phyloP scores from a whole-genome alignment of 92 coral and sea anemone genomes.

The Pocillopora meandrina region DNA sequence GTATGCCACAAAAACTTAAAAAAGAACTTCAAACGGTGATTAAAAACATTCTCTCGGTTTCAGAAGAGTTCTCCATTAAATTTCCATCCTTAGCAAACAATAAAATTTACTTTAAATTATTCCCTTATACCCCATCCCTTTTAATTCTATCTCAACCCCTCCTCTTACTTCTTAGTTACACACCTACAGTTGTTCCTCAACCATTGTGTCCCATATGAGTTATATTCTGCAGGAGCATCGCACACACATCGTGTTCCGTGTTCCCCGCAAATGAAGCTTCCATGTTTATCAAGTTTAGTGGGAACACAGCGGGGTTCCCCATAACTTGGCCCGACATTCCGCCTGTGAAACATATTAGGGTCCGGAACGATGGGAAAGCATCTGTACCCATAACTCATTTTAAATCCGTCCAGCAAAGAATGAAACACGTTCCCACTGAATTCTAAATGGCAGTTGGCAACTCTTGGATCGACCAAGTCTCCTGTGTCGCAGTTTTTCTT shows the following conservation, averaged over 20 bases:
- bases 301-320: slow-evolving; percentile 90
- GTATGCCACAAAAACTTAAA: too few relatives aligned
- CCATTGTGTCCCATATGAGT: slow-evolving; percentile 62
- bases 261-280: slow-evolving; percentile 82
- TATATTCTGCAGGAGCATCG: slow-evolving; percentile 68
- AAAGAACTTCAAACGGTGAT: too few relatives aligned
- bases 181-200: slow-evolving; percentile 79
- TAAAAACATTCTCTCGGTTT: too few relatives aligned
- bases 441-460: slow-evolving; percentile 74
- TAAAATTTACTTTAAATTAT: too few relatives aligned
- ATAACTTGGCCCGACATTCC: slow-evolving; percentile 72
- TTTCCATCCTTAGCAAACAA: too few relatives aligned
- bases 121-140: neutral
- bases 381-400: slow-evolving; percentile 53
- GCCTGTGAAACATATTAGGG: slow-evolving; percentile 58
- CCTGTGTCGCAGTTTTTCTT: slow-evolving; percentile 80
- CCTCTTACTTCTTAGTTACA: neutral
- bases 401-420: slow-evolving; percentile 53
- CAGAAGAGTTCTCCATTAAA: too few relatives aligned
- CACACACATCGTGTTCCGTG: slow-evolving; percentile 96
- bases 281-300: slow-evolving; percentile 21
- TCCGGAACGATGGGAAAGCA: slow-evolving; percentile 77
- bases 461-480: slow-evolving; percentile 79
- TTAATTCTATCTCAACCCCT: too few relatives aligned
- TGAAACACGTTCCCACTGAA: slow-evolving; percentile 61